Evolutionary conservation across 2,113 vertebrate genomes (phyloP).

Genomic region (Cisticola juncidis): DNA sequence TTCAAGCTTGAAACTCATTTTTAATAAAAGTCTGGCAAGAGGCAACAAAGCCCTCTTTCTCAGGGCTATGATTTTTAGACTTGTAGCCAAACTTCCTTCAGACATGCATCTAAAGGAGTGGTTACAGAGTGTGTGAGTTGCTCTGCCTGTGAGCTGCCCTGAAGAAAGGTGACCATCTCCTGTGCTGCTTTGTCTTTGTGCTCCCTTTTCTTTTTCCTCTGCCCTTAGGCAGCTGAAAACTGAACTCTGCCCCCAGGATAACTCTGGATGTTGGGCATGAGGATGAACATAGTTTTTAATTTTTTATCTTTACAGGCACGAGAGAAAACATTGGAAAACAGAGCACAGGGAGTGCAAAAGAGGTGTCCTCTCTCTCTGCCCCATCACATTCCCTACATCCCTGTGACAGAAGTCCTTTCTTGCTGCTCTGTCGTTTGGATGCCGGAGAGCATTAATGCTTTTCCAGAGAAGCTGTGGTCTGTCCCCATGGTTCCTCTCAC

Average conservation of each 20-base stretch:
- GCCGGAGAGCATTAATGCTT: not conserved
- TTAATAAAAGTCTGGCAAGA: not conserved
- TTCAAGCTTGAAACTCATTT: not conserved
- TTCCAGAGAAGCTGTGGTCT: not conserved
- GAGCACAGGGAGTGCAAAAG: not conserved
- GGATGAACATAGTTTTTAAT: not conserved
- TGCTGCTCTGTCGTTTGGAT: not conserved
- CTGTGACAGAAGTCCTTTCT: not conserved
- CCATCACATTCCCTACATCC: not conserved
- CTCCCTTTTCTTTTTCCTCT: not conserved
- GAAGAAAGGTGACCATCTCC: not conserved
- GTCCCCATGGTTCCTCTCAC: fast-evolving
- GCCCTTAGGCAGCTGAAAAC: not conserved
- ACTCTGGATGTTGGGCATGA: not conserved
- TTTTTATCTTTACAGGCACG: not conserved
- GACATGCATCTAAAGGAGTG: not conserved
- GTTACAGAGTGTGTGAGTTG: fast-evolving
- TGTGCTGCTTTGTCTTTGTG: not conserved
- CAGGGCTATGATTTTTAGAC: not conserved
- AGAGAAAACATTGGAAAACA: not conserved
- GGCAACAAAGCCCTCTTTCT: not conserved
- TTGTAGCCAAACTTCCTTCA: not conserved
- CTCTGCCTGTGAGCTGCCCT: not conserved
- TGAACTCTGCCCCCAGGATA: not conserved
- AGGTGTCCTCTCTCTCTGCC: not conserved